Evolutionary conservation across 2,797 vertebrate genomes (phyloP), one percentile per base, ranked within the genome.

Genomic region (Serranus cabrilla): DNA sequence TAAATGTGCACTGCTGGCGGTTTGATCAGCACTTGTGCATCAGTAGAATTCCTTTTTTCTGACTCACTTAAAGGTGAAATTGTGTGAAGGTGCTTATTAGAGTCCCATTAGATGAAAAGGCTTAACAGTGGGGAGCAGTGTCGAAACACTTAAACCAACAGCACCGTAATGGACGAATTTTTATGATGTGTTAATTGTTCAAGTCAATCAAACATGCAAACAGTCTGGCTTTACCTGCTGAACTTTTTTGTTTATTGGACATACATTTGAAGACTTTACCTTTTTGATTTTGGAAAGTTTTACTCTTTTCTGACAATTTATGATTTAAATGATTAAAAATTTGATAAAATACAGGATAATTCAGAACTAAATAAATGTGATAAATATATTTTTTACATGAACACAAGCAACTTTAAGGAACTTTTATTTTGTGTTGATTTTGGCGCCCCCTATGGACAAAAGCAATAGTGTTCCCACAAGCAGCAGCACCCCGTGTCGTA

Each of bases 1-100:
- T 74, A 73, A 85, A 75, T 85, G 64, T 83, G 75, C 76, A 80
- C 57, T 20, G 52, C 69, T 77, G 70, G 52, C 64, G 66, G 66
- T 85, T 80, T 83, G 80, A 71, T 71, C 31, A 39, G 54, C 62
- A 55, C 60, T 42, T 80, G n/a, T 61, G 49, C 56, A 64, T 67
- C 17, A 57, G 50, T 75, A 65, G 69, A 47, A 74, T 69, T 61
- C 13, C 1, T 37, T 37, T 46, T 79, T 42, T 27, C 42, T 76
- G 8, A 43, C 25, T 51, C 17, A 14, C 13, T 70, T 49, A 10
- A 13, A 54, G 27, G 21, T 47, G 54, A 45, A 60, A 67, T 37
- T 75, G 45, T 59, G 21, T 46, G 3, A 37, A 12, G 25, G 1
- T 21, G 6, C 10, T 59, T 34, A 25, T 64, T 65, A 25, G 52